phyloP scores from a whole-genome alignment of 2,888 invertebrate species.

The Eurytoma adleriae region DNA sequence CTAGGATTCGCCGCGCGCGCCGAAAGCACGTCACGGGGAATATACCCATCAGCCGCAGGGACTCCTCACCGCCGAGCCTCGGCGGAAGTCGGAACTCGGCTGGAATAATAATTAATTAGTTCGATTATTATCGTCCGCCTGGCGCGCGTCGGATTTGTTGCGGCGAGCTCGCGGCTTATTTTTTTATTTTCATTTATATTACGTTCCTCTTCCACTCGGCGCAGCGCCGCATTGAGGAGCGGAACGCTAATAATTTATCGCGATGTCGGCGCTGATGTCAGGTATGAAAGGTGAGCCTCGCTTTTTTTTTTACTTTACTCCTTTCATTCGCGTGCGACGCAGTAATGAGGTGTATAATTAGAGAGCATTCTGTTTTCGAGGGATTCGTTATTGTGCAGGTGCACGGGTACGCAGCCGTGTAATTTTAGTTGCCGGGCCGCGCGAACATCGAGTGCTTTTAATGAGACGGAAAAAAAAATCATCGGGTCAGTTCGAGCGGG shows the following conservation, averaged over 20 bases:
- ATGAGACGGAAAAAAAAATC: no score
- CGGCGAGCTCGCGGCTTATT: background rate
- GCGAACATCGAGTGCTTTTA: no score
- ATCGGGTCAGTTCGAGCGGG: no score
- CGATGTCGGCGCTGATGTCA: background rate
- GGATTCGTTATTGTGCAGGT: background rate
- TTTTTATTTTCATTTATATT: background rate
- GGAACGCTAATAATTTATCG: constrained; percentile 27
- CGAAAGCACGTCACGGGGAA: constrained; percentile 3
- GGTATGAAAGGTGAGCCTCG: background rate
- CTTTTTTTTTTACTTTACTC: background rate
- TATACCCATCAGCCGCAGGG: constrained; percentile 22
- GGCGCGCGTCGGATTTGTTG: background rate
- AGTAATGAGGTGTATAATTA: constrained; percentile 23
- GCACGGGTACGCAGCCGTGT: background rate
- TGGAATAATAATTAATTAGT: constrained; percentile 44
- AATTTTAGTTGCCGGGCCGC: no score
- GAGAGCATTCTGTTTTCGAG: constrained; percentile 8
- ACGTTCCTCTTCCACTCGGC: background rate
- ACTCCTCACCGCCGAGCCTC: background rate
- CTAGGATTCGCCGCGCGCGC: constrained; percentile 2
- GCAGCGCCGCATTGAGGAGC: background rate
- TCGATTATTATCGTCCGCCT: constrained; percentile 31
- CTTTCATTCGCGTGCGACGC: background rate
- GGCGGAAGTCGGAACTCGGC: no score